Conservation (phyloP, 2,113 vertebrate genomes). For the Mobula birostris region DNA sequence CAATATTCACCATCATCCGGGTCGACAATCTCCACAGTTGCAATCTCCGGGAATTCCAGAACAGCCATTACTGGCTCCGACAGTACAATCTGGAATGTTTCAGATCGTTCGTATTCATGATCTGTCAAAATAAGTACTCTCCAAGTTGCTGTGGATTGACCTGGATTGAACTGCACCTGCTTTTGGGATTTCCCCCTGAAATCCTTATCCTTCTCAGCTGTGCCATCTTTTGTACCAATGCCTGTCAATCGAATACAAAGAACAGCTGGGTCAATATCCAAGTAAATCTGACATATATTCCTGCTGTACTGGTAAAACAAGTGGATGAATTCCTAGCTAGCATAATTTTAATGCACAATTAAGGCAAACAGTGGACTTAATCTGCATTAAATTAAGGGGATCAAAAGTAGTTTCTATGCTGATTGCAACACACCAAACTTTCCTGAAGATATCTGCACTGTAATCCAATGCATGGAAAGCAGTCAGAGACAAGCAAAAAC, state of each 20-base stretch:
- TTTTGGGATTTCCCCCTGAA: conserved; percentile 82
- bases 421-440: neutral
- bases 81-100: conserved; percentile 80
- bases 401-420: neutral
- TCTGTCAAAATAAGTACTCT: conserved; percentile 70
- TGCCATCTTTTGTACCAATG: conserved; percentile 75
- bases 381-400: neutral
- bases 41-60: conserved; percentile 68
- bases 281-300: neutral
- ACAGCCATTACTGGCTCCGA: conserved; percentile 82
- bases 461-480: neutral
- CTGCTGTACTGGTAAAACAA: neutral
- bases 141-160: conserved; percentile 78
- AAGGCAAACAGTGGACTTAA: neutral
- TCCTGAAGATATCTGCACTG: neutral
- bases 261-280: conserved; percentile 40
- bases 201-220: conserved; percentile 75
- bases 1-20: conserved; percentile 74
- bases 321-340: neutral
- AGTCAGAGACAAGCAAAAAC: neutral
- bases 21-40: conserved; percentile 80
- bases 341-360: neutral
- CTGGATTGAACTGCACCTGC: conserved; percentile 91
- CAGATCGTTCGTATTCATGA: conserved; percentile 69
- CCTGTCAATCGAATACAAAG: conserved; percentile 53